Evolutionary conservation across 2,888 invertebrate genomes (phyloP), one percentile per base, ranked within the genome.

Genomic region (Cephus pygmeus): DNA sequence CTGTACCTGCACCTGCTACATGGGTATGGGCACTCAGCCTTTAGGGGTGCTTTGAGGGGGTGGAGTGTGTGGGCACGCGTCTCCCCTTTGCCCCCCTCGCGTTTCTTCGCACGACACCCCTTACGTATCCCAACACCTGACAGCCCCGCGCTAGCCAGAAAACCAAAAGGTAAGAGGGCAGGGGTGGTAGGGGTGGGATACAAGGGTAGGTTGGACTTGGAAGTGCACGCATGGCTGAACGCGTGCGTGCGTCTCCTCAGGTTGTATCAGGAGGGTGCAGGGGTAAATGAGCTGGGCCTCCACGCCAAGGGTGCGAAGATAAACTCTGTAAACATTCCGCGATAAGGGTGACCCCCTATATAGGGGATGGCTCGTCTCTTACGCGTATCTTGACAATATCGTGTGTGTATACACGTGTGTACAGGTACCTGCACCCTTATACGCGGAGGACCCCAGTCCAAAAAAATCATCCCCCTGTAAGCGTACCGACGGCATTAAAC

Each of bases 251-350:
- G 30, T 33, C 31, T 71, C 31, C 71, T 6, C 9, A 11, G 31
- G 31, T 71, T 6, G 31, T 9, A 12, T 33, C 6, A 2, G 71
- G 3, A 31, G 31, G 33, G 12, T 71, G 71, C 31, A 71, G 30
- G 12, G 3, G 71, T 6, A 82, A 85, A 83, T 84, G 83, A 84
- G 81, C 85, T 73, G 75, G 79, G 73, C 79, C 77, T 68, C 35
- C 35, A 73, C 82, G 80, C 75, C 81, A 77, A 84, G 85, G 83
- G 84, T 84, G 84, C 79, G 85, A 84, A 85, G 83, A 86, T 85
- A 83, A 84, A 87, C 85, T 84, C 83, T 83, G 83, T 85, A 85
- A 86, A 87, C 85, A 85, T 87, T 85, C 83, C 83, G 83, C 83
- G 86, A 87, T 71, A 71, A 71, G 31, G 31, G 33, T 31, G 11